phyloP scores from a whole-genome alignment of 2,113 vertebrate species.

The Oreochromis tanganicae region DNA sequence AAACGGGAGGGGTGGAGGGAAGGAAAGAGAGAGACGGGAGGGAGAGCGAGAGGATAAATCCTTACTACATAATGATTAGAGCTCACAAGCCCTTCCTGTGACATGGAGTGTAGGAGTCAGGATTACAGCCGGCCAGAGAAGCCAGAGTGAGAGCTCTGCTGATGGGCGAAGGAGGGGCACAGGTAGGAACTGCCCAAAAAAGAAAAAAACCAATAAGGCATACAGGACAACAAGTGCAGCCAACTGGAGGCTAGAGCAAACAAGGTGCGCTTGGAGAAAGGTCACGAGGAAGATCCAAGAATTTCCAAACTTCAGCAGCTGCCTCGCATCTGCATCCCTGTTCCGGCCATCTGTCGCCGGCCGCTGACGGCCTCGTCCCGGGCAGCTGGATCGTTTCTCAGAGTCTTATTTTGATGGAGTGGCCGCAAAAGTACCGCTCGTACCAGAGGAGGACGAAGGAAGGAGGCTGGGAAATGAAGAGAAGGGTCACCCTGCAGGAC shows the following conservation, averaged over 20 bases:
- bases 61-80: slow-evolving; percentile 74
- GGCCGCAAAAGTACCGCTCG: not conserved
- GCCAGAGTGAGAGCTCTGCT: slow-evolving; percentile 25
- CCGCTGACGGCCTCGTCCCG: not conserved
- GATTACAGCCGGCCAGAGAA: slow-evolving; percentile 61
- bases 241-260: not conserved
- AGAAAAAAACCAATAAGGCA: not conserved
- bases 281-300: not conserved
- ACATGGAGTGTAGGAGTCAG: slow-evolving; percentile 60
- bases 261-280: not conserved
- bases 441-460: not conserved
- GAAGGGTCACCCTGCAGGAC: slow-evolving; percentile 40
- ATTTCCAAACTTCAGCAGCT: slow-evolving; percentile 20
- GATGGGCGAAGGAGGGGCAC: slow-evolving; percentile 23
- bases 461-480: not conserved
- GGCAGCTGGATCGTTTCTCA: slow-evolving; percentile 28
- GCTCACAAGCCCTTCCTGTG: slow-evolving; percentile 74
- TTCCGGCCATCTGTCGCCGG: slow-evolving; percentile 34
- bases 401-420: slow-evolving; percentile 38
- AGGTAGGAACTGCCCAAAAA: not conserved
- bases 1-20: slow-evolving; percentile 24
- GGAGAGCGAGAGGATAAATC: slow-evolving; percentile 53
- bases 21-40: slow-evolving; percentile 11
- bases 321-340: slow-evolving; percentile 19
- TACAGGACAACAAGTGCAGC: slow-evolving; percentile 4